Conservation (phyloP, 2,113 vertebrate species). For the Phocoena phocoena region DNA sequence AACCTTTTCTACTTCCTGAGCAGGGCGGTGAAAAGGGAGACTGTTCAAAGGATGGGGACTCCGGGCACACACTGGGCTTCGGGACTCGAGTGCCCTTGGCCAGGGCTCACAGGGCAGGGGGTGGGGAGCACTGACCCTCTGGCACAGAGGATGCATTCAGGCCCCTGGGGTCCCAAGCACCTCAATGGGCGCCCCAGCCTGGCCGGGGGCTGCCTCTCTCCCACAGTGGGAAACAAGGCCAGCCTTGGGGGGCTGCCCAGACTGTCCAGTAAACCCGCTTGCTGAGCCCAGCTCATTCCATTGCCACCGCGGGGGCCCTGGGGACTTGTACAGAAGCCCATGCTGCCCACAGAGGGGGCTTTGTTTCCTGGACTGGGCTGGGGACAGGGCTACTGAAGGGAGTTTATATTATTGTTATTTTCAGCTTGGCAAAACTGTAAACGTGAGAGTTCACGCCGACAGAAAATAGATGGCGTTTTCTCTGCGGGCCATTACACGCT, state of each 20-base stretch:
- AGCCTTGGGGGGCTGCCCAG: neutral
- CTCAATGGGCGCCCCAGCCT: neutral
- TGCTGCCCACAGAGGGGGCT: conserved; percentile 70
- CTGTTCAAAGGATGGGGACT: neutral
- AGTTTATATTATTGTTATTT: conserved; percentile 33
- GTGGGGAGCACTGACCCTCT: neutral
- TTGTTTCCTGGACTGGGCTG: conserved; percentile 64
- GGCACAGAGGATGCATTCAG: neutral
- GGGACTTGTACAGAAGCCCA: neutral
- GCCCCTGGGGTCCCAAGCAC: neutral
- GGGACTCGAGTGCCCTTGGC: neutral
- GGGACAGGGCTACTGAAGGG: neutral
- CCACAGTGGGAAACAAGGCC: neutral
- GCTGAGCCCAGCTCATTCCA: neutral
- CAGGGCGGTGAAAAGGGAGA: neutral
- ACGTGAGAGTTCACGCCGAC: conserved; percentile 71
- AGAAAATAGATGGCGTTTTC: neutral
- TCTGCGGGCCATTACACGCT: neutral
- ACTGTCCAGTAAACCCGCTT: neutral
- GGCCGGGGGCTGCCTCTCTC: neutral
- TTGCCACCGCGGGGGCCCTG: accelerated
- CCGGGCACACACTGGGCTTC: neutral
- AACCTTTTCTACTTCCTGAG: conserved; percentile 13
- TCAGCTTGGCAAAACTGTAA: conserved; percentile 73
- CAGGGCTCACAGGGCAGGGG: neutral